Base-by-base conservation (phyloP, 53 echinoderm and acorn worm genomes). In the Stichopus horrens region DNA sequence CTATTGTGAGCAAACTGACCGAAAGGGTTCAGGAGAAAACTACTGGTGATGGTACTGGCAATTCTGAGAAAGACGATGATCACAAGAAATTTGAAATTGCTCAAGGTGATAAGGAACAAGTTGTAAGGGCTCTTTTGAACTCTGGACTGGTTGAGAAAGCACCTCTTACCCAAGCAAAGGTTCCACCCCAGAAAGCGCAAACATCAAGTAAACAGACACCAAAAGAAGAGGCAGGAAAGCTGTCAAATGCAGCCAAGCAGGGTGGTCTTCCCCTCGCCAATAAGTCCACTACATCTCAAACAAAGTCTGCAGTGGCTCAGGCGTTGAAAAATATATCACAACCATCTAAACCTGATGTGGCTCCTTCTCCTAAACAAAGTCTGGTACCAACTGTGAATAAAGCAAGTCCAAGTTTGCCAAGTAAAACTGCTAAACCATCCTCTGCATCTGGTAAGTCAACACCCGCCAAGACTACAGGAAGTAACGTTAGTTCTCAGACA, bases 1-100 rank as follows among this genome's bases (percentile, higher is more conserved):
- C 91, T 16, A 93, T 93, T 73, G 93, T 93, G 20, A 91, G 90
- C 23, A 93, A 93, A 76, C 82, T 93, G 75, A 87, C 74, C 5
- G 87, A 87, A 54, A 74, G 87, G 37, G 87, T 87, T 9, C 87
- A 87, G 51, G 87, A 58, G 57, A 87, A 87, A 75, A 58, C 55
- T 21, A 86, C 67, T 21, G 86, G 86, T 75, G 92, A 75, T 54
- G 76, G 53, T 18, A 8, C 74, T 52, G 66, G 77, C 21, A 76
- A 63, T 73, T 8, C 82, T 53, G 74, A 87, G 7, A 5, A 53
- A 6, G 87, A 54, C 11, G 80, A 87, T 11, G 90, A 87, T 7
- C 74, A 73, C 5, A 92, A 92, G 55, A 86, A 88, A 52, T 21
- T 71, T 7, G 89, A 88, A 18, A 23, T 76, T 55, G 86, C n/a